Base-by-base conservation (phyloP, 1,140 invertebrate genomes). In the Drosophila leontia region DNA sequence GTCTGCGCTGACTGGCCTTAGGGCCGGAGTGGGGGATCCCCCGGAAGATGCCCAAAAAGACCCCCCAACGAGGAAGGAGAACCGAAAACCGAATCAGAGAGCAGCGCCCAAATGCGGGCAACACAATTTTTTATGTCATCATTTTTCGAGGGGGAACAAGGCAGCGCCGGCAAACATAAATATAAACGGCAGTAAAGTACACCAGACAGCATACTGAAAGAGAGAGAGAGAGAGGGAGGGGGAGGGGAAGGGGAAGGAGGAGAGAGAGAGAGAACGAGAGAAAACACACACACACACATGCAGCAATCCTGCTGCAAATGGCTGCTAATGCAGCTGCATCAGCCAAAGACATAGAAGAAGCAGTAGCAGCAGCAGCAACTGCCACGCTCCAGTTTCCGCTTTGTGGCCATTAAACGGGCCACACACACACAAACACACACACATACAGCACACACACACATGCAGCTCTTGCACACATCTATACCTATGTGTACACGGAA, bases 81-180 rank as follows among this genome's bases (percentile, higher is more conserved):
- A 29, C 12, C 23, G 32, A 55, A 55, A 70, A 45, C 64, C 48
- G 39, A 70, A 72, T 72, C 70, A 57, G 55, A 72, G 23, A 67
- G 37, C 71, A 80, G 77, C 71, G 72, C 77, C 80, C 68, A 80
- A 74, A 84, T 80, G 80, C 72, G 60, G 84, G 77, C 77, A 87
- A 69, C 80, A 90, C 84, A 88, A 87, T 87, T 87, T 87, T 87
- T 88, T 85, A 88, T 87, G 80, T 84, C 84, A 87, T 87, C 77
- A 87, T 87, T 88, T 86, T 65, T 78, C 58, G 62, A 39, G 7
- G 50, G 50, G 41, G 48, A 17, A 17, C 67, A 72, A 62, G 47
- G 57, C 47, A 78, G 34, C 35, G 44, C 44, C 57, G 51, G 78
- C 80, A 87, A 87, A 87, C 84, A 88, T 87, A 88, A 87, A 87